A percentile compares a stretch with the other conserved stretches of the same genome.
These are phyloP conservation scores for Xiphophorus couchianus DNA, from an alignment of 2,113 vertebrate species.

Conservation along the genomic window DNA sequence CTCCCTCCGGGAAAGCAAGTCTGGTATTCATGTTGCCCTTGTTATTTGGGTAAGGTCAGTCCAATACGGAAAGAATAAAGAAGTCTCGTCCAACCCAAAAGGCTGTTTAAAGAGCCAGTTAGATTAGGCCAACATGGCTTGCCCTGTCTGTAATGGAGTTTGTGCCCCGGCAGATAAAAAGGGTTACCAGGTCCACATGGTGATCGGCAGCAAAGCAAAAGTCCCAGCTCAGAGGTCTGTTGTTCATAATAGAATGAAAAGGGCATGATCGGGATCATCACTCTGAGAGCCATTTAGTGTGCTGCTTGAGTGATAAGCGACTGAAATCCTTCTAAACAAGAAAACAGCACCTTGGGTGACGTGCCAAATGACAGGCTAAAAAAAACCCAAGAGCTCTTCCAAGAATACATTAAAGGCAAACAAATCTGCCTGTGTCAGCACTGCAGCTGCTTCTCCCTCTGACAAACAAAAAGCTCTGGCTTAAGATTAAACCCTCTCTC, in stretches of 20 bases:
- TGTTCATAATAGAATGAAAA: conserved; percentile 42
- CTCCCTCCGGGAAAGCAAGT: not conserved
- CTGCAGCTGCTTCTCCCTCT: not conserved
- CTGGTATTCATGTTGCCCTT: not conserved
- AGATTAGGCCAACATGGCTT: conserved; percentile 42
- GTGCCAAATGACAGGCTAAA: not conserved
- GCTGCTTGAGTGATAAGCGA: conserved; percentile 17
- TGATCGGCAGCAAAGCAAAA: conserved; percentile 32
- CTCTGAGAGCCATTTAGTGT: conserved; percentile 1
- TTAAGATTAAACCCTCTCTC: conserved; percentile 1
- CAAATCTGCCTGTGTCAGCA: not conserved
- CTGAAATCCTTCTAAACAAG: not conserved
- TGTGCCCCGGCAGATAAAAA: conserved; percentile 49
- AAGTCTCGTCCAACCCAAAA: conserved; percentile 24
- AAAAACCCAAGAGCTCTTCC: conserved; percentile 14
- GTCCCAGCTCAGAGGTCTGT: conserved; percentile 25
- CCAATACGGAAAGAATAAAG: conserved; percentile 10
- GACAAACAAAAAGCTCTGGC: not conserved
- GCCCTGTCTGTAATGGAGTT: conserved; percentile 58
- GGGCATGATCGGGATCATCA: conserved; percentile 27
- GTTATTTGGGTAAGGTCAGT: conserved; percentile 35
- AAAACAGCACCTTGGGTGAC: conserved; percentile 19
- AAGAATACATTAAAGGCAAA: conserved; percentile 16
- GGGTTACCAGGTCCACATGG: conserved; percentile 11
- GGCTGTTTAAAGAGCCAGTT: conserved; percentile 44